Conservation (phyloP, 2,113 vertebrate species). For the Promerops cafer region DNA sequence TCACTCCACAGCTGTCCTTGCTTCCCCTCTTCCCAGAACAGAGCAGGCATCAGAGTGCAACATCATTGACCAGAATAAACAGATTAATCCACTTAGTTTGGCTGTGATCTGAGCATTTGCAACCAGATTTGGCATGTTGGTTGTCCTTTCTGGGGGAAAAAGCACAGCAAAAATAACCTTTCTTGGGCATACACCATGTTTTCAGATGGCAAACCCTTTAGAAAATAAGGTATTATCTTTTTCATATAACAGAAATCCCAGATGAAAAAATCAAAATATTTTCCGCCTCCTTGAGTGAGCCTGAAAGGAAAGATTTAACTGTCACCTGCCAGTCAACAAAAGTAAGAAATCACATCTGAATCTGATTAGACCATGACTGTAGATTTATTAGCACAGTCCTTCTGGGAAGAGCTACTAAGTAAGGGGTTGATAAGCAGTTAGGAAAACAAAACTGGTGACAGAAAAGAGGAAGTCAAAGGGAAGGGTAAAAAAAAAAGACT, state of each 20-base stretch:
- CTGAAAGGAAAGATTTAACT: background rate
- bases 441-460: background rate
- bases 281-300: background rate
- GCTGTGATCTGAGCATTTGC: background rate
- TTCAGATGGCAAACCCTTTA: constrained; percentile 18
- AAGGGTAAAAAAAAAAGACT: background rate
- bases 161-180: background rate
- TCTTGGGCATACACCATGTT: constrained; percentile 1
- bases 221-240: constrained; percentile 30
- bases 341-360: background rate
- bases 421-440: background rate
- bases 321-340: background rate
- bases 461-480: background rate
- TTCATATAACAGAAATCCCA: constrained; percentile 5
- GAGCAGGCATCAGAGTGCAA: background rate
- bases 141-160: background rate
- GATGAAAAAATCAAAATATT: background rate
- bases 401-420: background rate
- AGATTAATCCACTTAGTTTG: background rate
- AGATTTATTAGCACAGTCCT: background rate
- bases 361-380: background rate
- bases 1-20: background rate
- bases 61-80: background rate
- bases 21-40: background rate
- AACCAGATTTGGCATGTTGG: background rate